A percentile compares a stretch with the other conserved stretches of the same genome.
These are phyloP conservation scores for Malurus leucopterus DNA, from an alignment of 2,797 vertebrate species.

Conservation along the genomic window DNA sequence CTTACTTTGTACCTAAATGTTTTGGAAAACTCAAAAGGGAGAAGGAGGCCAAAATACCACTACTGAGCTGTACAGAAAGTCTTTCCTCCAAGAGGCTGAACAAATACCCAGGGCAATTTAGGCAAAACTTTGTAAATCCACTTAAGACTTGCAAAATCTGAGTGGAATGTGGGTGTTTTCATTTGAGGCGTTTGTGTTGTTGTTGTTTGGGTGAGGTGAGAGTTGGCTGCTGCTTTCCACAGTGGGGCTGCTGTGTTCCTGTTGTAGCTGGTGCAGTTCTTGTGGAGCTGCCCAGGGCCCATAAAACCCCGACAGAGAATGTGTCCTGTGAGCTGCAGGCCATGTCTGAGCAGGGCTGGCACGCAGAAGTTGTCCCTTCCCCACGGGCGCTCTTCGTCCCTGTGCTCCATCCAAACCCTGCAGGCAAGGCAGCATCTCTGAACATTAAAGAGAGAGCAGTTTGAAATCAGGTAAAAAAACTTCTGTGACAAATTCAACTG, in stretches of 20 bases:
- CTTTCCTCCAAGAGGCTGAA: constrained; percentile 44
- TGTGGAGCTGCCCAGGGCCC: background rate
- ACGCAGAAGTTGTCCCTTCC: background rate
- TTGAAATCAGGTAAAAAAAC: constrained; percentile 57
- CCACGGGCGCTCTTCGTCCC: background rate
- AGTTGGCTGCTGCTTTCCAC: constrained; percentile 42
- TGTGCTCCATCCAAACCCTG: background rate
- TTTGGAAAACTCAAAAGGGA: constrained; percentile 50
- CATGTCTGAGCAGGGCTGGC: background rate
- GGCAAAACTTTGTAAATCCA: constrained; percentile 37
- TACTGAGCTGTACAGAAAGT: constrained; percentile 56
- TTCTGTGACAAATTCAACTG: constrained; percentile 64
- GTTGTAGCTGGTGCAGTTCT: background rate
- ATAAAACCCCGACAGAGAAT: constrained; percentile 7
- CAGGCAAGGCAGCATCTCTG: background rate
- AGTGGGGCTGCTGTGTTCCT: constrained; percentile 24
- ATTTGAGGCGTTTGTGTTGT: background rate
- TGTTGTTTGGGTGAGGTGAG: constrained; percentile 28
- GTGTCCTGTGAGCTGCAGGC: constrained; percentile 20
- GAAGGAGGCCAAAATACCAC: constrained; percentile 62
- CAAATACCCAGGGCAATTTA: constrained; percentile 42
- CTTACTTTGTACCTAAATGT: constrained; percentile 26
- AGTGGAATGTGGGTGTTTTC: constrained; percentile 27
- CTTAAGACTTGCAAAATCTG: constrained; percentile 40
- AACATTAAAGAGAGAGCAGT: constrained; percentile 27